A percentile compares a stretch with the other conserved stretches of the same genome.
These are phyloP conservation scores for Dasypolia templi DNA, from an alignment of 2,888 invertebrate genomes.

Conservation along the genomic window DNA sequence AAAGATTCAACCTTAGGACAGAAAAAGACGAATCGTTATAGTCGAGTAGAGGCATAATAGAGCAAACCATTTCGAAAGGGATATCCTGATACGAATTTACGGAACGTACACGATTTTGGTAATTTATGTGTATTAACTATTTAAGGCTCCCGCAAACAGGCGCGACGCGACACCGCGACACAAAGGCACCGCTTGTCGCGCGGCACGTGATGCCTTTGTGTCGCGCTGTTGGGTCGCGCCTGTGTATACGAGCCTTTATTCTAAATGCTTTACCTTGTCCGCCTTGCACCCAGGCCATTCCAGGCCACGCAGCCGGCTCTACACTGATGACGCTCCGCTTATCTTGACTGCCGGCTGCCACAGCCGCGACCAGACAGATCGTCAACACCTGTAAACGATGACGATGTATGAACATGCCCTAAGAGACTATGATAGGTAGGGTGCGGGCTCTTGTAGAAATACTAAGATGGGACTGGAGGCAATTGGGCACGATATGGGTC, in stretches of 20 bases:
- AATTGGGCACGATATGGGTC: not conserved
- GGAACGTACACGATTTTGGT: not conserved
- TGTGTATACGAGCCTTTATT: too few relatives aligned
- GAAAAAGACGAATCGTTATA: not conserved
- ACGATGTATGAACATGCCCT: conserved; percentile 22
- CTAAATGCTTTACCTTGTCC: conserved; percentile 67
- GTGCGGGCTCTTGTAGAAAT: not conserved
- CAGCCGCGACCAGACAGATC: conserved; percentile 65
- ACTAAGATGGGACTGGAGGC: not conserved
- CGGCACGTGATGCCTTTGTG: too few relatives aligned
- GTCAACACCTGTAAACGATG: conserved; percentile 52
- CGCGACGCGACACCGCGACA: too few relatives aligned
- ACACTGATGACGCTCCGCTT: conserved; percentile 80
- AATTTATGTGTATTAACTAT: not conserved
- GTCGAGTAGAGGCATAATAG: not conserved
- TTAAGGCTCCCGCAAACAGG: too few relatives aligned
- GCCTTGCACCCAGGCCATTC: conserved; percentile 67
- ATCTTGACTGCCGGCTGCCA: conserved; percentile 69
- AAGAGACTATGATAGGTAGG: not conserved
- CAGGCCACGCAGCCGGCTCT: conserved; percentile 71
- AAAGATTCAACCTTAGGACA: not conserved
- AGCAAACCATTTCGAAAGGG: not conserved
- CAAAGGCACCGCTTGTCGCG: too few relatives aligned
- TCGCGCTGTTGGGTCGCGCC: too few relatives aligned
- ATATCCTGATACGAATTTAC: not conserved